Evolutionary conservation across 2,797 vertebrate species (phyloP).

Genomic region (Cyclura pinguis): DNA sequence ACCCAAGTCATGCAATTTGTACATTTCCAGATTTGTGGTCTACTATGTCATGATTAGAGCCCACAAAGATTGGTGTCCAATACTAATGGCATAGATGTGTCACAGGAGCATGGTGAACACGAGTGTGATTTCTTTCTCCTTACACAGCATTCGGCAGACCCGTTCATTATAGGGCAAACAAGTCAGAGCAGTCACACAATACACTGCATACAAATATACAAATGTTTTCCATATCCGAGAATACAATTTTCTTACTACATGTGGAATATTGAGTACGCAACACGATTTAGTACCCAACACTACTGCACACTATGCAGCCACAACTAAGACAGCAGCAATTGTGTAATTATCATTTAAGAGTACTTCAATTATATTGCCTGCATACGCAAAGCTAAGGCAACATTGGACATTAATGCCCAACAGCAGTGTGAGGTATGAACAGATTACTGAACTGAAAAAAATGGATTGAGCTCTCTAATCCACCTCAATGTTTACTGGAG

Average conservation of each 20-base stretch:
- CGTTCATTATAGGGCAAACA: background rate
- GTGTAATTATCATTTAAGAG: background rate
- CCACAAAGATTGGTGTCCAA: background rate
- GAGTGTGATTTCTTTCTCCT: background rate
- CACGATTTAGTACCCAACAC: background rate
- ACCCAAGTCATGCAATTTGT: background rate
- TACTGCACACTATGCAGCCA: background rate
- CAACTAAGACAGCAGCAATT: background rate
- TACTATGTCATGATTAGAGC: background rate
- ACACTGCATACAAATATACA: background rate
- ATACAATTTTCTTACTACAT: background rate
- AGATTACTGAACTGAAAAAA: background rate
- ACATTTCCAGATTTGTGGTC: background rate
- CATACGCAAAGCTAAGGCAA: background rate
- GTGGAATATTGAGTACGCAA: background rate
- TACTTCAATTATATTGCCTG: background rate
- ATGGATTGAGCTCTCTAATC: background rate
- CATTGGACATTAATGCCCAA: background rate
- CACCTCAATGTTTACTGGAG: background rate
- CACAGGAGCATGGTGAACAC: background rate
- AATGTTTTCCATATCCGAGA: background rate
- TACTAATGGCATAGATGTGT: background rate
- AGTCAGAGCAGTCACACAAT: background rate
- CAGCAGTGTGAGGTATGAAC: background rate
- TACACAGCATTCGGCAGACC: background rate